Conservation (phyloP, 2,113 vertebrate species). For the Rhagologus leucostigma region DNA sequence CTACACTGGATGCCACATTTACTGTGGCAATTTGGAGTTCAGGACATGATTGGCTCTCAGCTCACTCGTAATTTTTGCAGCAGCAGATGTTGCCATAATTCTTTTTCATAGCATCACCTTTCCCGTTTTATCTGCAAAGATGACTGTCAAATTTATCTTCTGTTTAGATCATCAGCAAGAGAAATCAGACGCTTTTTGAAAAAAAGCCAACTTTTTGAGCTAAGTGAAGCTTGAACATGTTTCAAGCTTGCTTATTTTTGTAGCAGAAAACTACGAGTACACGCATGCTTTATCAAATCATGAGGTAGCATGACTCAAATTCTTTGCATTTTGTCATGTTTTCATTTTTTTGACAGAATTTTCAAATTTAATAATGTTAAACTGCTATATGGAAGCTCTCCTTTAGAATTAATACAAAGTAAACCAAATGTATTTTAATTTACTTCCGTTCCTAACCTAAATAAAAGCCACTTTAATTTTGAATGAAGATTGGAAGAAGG, state of each 20-base stretch:
- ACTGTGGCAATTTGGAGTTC: background rate
- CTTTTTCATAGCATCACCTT: conserved; percentile 68
- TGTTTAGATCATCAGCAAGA: conserved; percentile 59
- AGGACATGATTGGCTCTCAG: background rate
- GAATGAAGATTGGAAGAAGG: background rate
- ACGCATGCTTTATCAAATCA: background rate
- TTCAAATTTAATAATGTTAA: background rate
- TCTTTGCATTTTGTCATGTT: background rate
- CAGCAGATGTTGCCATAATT: conserved; percentile 66
- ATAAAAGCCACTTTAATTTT: background rate
- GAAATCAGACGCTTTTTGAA: conserved; percentile 29
- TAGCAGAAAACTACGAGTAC: background rate
- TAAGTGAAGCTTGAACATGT: background rate
- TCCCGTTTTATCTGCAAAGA: conserved; percentile 61
- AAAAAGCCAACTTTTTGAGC: background rate
- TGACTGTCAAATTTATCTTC: conserved; percentile 62
- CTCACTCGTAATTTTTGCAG: conserved; percentile 12
- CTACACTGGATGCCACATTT: background rate
- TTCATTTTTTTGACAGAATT: background rate
- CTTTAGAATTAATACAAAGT: background rate
- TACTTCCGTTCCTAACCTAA: background rate
- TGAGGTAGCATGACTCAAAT: background rate
- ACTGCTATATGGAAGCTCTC: background rate
- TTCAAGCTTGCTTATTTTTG: background rate
- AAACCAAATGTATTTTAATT: background rate